These are phyloP conservation scores for Pangasius sanitwongsei DNA, from an alignment of 2,797 vertebrate species.

Conservation along the genomic window DNA sequence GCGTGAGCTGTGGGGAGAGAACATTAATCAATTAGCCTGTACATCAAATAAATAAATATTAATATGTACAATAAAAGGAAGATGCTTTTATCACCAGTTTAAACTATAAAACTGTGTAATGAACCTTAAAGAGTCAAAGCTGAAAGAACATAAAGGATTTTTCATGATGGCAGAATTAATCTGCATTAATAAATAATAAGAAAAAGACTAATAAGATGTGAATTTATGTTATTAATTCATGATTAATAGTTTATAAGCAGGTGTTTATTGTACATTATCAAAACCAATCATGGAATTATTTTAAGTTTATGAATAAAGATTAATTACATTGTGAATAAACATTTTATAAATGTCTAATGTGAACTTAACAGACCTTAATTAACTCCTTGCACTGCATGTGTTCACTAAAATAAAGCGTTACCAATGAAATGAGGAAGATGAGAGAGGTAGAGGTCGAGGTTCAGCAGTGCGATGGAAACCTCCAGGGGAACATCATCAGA, in stretches of 20 bases:
- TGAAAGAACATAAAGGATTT: too few species aligned
- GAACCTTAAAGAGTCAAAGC: too few species aligned
- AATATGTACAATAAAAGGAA: too few species aligned
- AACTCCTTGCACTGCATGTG: neutral
- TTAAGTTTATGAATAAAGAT: neutral
- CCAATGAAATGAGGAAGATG: too few species aligned
- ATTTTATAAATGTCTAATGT: neutral
- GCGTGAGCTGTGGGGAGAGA: too few species aligned
- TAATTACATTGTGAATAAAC: neutral
- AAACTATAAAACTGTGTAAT: too few species aligned
- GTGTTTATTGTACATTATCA: neutral
- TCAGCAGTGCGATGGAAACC: too few species aligned
- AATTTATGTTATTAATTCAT: neutral
- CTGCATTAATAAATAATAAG: neutral
- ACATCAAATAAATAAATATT: too few species aligned
- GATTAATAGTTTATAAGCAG: neutral
- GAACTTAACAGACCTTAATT: neutral
- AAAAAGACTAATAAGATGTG: neutral
- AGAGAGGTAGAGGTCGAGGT: neutral
- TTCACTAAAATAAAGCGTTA: neutral
- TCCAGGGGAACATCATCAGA: constrained; percentile 49
- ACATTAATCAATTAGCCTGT: too few species aligned
- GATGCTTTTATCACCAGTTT: too few species aligned
- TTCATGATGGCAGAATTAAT: neutral
- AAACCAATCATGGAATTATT: neutral